A percentile compares a stretch with the other conserved stretches of the same genome.
phyloP scores from a whole-genome alignment of 2,888 invertebrate genomes.

The Prosopocoilus inquinatus region DNA sequence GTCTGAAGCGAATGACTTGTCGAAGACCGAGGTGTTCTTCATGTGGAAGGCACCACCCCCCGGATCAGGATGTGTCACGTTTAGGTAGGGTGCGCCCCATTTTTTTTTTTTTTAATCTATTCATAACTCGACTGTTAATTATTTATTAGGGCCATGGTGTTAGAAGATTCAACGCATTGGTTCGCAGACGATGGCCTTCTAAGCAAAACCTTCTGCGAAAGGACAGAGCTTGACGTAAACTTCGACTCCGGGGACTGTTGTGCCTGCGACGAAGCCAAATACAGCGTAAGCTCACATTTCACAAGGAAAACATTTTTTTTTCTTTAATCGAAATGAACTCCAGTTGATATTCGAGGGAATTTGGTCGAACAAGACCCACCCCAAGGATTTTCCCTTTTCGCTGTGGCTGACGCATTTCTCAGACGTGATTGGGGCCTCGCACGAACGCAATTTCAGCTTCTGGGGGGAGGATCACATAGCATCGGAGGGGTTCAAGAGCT shows the following conservation, averaged over 20 bases:
- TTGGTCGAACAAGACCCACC: slow-evolving; percentile 95
- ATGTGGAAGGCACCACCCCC: slow-evolving; percentile 88
- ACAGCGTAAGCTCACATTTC: slow-evolving; percentile 60
- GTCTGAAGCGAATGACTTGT: slow-evolving; percentile 72
- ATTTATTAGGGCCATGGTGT: slow-evolving; percentile 74
- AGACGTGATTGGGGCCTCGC: slow-evolving; percentile 93
- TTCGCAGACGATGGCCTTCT: slow-evolving; percentile 86
- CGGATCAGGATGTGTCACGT: slow-evolving; percentile 82
- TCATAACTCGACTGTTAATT: background rate
- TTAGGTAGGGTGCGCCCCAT: slow-evolving; percentile 59
- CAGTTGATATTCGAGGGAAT: slow-evolving; percentile 86
- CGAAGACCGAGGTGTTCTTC: slow-evolving; percentile 81
- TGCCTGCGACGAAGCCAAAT: slow-evolving; percentile 95
- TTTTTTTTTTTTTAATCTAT: background rate
- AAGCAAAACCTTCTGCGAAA: slow-evolving; percentile 76
- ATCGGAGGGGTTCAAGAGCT: slow-evolving; percentile 79
- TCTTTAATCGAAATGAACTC: background rate
- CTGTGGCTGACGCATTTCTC: slow-evolving; percentile 94
- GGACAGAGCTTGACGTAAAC: slow-evolving; percentile 63
- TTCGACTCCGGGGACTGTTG: slow-evolving; percentile 69
- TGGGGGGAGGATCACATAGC: slow-evolving; percentile 90
- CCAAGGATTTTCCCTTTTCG: slow-evolving; percentile 90
- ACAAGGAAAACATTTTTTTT: background rate
- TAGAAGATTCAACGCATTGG: slow-evolving; percentile 79
- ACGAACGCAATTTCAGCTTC: slow-evolving; percentile 83